Evolutionary conservation across 2,797 vertebrate species (phyloP).

Genomic region (Myotis findleyi): DNA sequence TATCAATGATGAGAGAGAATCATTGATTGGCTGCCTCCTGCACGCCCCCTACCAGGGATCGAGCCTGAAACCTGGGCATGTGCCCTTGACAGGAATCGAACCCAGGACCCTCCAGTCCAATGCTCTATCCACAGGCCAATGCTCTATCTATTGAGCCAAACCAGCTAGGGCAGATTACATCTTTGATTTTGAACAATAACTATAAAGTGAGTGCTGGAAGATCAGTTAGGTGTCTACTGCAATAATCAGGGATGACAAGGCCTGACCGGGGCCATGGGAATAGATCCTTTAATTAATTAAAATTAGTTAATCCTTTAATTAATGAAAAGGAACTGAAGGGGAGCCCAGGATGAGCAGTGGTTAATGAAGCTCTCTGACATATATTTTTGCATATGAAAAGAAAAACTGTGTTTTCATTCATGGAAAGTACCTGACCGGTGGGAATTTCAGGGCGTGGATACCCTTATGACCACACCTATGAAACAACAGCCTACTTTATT

Average conservation of each 20-base stretch:
- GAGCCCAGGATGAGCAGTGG: background rate
- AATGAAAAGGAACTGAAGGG: background rate
- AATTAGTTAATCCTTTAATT: background rate
- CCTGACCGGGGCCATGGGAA: background rate
- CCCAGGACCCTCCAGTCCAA: too few species aligned
- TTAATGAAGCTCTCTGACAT: background rate
- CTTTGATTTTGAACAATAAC: background rate
- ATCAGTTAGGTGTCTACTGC: background rate
- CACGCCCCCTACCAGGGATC: too few species aligned
- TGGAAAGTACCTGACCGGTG: slow-evolving; percentile 76
- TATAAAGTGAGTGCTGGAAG: background rate
- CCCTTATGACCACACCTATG: slow-evolving; percentile 65
- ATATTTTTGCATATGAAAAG: slow-evolving; percentile 40
- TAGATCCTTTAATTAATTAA: background rate
- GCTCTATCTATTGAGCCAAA: too few species aligned
- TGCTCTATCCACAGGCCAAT: too few species aligned
- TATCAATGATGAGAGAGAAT: too few species aligned
- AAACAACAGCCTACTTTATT: slow-evolving; percentile 2
- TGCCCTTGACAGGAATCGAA: too few species aligned
- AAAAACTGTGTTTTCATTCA: slow-evolving; percentile 50
- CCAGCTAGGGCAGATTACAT: background rate
- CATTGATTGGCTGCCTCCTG: too few species aligned
- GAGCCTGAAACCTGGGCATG: too few species aligned
- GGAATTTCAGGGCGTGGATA: slow-evolving; percentile 71
- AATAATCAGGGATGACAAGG: background rate